Evolutionary conservation across 1,140 invertebrate species (phyloP).

Genomic region (Drosophila tsacasi): DNA sequence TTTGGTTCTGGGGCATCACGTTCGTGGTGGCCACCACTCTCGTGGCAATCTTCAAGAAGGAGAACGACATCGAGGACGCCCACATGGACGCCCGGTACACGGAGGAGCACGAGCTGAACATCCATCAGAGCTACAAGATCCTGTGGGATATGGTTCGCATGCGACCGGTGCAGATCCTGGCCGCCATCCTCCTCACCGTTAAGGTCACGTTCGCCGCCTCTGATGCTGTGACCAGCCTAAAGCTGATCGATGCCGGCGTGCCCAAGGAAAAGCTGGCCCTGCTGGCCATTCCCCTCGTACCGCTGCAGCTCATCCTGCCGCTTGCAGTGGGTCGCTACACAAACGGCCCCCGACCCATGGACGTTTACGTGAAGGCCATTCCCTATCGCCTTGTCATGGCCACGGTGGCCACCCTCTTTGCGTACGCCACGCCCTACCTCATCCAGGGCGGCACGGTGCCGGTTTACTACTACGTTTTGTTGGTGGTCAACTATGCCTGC

Average conservation of each 20-base stretch:
- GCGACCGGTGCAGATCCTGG: conserved; percentile 91
- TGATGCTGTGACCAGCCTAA: conserved; percentile 97
- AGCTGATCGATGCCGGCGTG: conserved; percentile 97
- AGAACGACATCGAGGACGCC: conserved; percentile 87
- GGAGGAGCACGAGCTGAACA: conserved; percentile 87
- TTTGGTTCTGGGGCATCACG: conserved; percentile 97
- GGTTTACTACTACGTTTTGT: conserved; percentile 91
- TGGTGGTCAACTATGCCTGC: conserved; percentile 92
- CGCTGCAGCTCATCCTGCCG: conserved; percentile 97
- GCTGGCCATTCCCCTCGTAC: conserved; percentile 95
- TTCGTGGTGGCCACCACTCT: conserved; percentile 97
- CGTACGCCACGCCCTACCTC: conserved; percentile 94
- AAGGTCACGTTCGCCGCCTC: conserved; percentile 99
- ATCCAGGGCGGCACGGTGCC: conserved; percentile 89
- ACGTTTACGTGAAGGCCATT: conserved; percentile 95
- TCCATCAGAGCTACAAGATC: conserved; percentile 93
- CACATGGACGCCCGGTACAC: conserved; percentile 85
- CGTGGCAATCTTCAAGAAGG: conserved; percentile 95
- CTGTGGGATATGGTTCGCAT: conserved; percentile 94
- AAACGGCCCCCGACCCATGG: conserved; percentile 93
- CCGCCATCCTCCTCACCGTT: conserved; percentile 94
- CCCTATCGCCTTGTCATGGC: conserved; percentile 95
- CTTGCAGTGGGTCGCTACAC: conserved; percentile 95
- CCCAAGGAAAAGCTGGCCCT: conserved; percentile 97
- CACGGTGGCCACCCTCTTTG: conserved; percentile 92